These are phyloP conservation scores for Hydrozoanthus gracilis DNA, from an alignment of 92 coral and sea anemone genomes.

Conservation along the genomic window DNA sequence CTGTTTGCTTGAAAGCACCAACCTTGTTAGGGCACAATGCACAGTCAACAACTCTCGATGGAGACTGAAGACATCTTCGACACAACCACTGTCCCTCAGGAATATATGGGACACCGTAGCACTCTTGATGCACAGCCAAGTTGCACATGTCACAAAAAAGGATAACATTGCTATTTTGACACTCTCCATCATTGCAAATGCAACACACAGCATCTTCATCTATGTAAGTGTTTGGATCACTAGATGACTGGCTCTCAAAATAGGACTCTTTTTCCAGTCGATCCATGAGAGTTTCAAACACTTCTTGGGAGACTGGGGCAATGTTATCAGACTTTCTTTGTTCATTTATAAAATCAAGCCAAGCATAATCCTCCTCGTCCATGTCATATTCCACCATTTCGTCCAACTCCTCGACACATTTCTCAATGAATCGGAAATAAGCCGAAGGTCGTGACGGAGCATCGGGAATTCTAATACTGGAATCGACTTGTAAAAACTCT, in stretches of 20 bases:
- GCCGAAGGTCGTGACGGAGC: slow-evolving; percentile 94
- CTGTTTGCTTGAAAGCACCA: slow-evolving; percentile 99
- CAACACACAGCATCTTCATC: slow-evolving; percentile 99
- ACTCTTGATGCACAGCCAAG: slow-evolving; percentile 98
- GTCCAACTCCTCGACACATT: slow-evolving; percentile 97
- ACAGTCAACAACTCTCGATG: slow-evolving; percentile 97
- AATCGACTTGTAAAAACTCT: slow-evolving; percentile 71
- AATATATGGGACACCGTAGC: slow-evolving; percentile 99
- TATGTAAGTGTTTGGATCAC: slow-evolving; percentile 98
- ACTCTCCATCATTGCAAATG: slow-evolving; percentile 98
- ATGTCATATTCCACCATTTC: slow-evolving; percentile 97
- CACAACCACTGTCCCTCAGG: slow-evolving; percentile 99
- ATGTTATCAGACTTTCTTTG: slow-evolving; percentile 90
- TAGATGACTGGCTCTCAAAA: slow-evolving; percentile 96
- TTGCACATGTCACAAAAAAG: slow-evolving; percentile 99
- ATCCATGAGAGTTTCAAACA: slow-evolving; percentile 97
- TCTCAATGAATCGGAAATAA: slow-evolving; percentile 96
- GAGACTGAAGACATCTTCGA: slow-evolving; percentile 97
- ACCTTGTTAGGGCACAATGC: slow-evolving; percentile 98
- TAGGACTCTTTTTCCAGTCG: slow-evolving; percentile 96
- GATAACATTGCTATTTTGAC: slow-evolving; percentile 98
- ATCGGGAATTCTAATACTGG: slow-evolving; percentile 79
- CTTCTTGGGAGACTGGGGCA: slow-evolving; percentile 98
- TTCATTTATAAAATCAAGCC: slow-evolving; percentile 92
- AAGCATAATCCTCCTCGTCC: slow-evolving; percentile 96